Conservation (phyloP, 2,113 vertebrate species). For the Cromileptes altivelis region DNA sequence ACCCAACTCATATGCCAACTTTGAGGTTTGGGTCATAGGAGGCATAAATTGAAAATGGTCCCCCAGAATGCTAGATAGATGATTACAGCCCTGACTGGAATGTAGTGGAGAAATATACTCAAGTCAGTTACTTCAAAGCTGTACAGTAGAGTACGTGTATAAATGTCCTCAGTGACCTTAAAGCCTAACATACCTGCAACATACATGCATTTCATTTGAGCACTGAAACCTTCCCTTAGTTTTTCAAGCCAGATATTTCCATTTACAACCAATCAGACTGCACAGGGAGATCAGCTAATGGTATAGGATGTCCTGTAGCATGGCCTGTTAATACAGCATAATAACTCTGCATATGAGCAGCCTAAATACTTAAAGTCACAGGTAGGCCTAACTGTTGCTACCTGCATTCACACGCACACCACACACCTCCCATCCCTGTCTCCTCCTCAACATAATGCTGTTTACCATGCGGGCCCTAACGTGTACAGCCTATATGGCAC, state of each 20-base stretch:
- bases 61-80: too few species aligned
- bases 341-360: neutral
- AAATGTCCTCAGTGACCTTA: neutral
- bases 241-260: neutral
- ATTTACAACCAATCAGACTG: neutral
- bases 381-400: constrained; percentile 8
- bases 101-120: too few species aligned
- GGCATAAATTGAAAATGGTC: too few species aligned
- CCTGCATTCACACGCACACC: constrained; percentile 1
- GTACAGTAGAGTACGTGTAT: neutral
- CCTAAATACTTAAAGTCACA: neutral
- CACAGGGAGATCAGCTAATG: neutral
- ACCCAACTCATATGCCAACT: too few species aligned
- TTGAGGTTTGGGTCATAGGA: too few species aligned
- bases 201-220: neutral
- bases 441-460: neutral
- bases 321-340: neutral
- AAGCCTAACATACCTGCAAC: neutral
- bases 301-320: neutral
- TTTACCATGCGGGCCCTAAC: constrained; percentile 1
- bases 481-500: neutral
- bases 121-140: neutral
- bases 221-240: neutral
- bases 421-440: neutral
- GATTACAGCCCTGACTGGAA: too few species aligned